phyloP scores from a whole-genome alignment of 2,888 invertebrate genomes.

The Cactoblastis cactorum region DNA sequence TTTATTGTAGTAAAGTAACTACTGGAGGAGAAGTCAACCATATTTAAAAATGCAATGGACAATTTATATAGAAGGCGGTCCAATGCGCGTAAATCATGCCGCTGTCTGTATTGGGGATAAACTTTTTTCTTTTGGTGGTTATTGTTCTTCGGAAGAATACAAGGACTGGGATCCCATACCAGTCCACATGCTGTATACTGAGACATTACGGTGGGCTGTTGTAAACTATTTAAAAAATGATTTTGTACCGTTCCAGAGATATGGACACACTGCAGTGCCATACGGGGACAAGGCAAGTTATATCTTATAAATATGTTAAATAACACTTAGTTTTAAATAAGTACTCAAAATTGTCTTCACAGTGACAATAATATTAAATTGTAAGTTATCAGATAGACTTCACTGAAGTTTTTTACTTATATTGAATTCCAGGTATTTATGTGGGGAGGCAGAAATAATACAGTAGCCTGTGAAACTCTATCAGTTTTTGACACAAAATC shows the following conservation, averaged over 20 bases:
- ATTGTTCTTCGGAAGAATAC: constrained; percentile 91
- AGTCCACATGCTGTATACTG: constrained; percentile 90
- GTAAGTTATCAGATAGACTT: too few species aligned
- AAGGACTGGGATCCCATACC: constrained; percentile 88
- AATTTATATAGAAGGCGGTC: constrained; percentile 92
- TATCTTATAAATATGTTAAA: background rate
- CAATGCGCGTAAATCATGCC: constrained; percentile 94
- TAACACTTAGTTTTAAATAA: too few species aligned
- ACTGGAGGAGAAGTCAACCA: background rate
- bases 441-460: constrained; percentile 96
- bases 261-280: constrained; percentile 94
- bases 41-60: constrained; percentile 86
- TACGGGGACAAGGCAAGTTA: constrained; percentile 82
- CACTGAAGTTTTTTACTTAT: too few species aligned
- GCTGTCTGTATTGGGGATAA: constrained; percentile 88
- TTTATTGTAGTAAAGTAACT: too few species aligned
- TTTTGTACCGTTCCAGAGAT: constrained; percentile 88
- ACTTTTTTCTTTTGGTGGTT: constrained; percentile 95
- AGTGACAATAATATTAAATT: too few species aligned
- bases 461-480: constrained; percentile 86
- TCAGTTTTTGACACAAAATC: constrained; percentile 89
- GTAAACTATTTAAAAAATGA: constrained; percentile 71
- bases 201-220: constrained; percentile 81
- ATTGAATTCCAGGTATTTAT: constrained; percentile 81
- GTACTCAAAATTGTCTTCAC: too few species aligned